These are phyloP conservation scores for Bubo scandiacus DNA, from an alignment of 2,113 vertebrate genomes.

Conservation along the genomic window DNA sequence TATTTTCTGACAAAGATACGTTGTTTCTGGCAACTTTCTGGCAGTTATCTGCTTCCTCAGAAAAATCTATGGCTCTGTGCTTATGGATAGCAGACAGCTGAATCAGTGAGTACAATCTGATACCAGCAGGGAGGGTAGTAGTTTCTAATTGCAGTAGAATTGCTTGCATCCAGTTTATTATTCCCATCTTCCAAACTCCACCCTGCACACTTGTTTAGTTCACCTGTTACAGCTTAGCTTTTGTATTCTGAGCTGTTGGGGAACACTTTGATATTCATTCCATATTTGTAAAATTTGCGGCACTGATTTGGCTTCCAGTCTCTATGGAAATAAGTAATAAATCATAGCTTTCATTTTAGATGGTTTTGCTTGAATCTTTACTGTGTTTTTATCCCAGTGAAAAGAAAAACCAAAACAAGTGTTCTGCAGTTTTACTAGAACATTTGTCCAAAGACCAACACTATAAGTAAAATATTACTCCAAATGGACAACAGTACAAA, in stretches of 20 bases:
- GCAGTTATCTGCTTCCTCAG: neutral
- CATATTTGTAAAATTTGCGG: neutral
- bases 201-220: neutral
- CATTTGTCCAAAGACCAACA: neutral
- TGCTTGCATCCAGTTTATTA: neutral
- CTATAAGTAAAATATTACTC: neutral
- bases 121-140: neutral
- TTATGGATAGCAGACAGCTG: neutral
- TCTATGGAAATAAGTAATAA: conserved; percentile 9
- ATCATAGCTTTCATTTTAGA: neutral
- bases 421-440: neutral
- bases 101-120: neutral
- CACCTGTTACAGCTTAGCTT: neutral
- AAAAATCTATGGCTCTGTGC: neutral
- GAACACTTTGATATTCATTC: neutral
- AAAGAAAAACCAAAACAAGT: neutral
- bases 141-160: neutral
- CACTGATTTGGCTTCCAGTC: neutral
- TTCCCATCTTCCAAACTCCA: neutral
- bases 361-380: neutral
- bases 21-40: neutral
- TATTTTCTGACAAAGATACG: neutral
- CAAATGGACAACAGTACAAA: neutral
- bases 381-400: neutral
- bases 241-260: neutral